Percentiles rank a stretch among this genome's conserved stretches.
These are phyloP conservation scores for Palloptera scutellata DNA, from an alignment of 2,888 invertebrate genomes.

Conservation along the genomic window DNA sequence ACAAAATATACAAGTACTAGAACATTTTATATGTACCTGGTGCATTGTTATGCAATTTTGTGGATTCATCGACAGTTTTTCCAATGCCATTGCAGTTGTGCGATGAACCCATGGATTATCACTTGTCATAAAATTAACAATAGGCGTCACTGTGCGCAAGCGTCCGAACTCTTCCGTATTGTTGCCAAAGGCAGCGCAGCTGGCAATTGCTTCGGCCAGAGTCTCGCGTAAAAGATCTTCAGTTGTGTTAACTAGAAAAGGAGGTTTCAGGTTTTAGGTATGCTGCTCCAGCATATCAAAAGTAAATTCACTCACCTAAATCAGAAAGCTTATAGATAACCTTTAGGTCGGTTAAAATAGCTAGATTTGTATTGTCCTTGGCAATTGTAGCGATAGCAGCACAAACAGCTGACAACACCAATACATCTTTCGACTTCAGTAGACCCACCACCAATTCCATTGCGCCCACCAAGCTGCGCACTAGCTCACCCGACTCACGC, in stretches of 20 bases:
- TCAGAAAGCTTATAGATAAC: slow-evolving; percentile 87
- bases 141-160: slow-evolving; percentile 82
- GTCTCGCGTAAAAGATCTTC: slow-evolving; percentile 81
- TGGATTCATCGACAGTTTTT: slow-evolving; percentile 88
- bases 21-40: slow-evolving; percentile 67
- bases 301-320: slow-evolving; percentile 68
- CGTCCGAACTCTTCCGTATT: slow-evolving; percentile 90
- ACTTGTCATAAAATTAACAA: slow-evolving; percentile 87
- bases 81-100: slow-evolving; percentile 88
- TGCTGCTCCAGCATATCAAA: no score
- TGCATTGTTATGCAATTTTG: slow-evolving; percentile 96
- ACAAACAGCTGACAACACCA: slow-evolving; percentile 88
- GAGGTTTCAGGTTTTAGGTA: no score
- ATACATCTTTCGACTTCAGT: slow-evolving; percentile 80
- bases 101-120: slow-evolving; percentile 82
- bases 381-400: slow-evolving; percentile 93
- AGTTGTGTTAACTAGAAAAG: slow-evolving; percentile 70
- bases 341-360: slow-evolving; percentile 93
- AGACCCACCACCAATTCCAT: slow-evolving; percentile 89
- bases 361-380: slow-evolving; percentile 88
- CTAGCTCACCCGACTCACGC: slow-evolving; percentile 90
- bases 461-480: slow-evolving; percentile 93
- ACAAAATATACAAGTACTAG: no score
- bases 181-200: slow-evolving; percentile 88
- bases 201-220: slow-evolving; percentile 89